phyloP scores from a whole-genome alignment of 2,113 vertebrate species.

The Oreotragus oreotragus region DNA sequence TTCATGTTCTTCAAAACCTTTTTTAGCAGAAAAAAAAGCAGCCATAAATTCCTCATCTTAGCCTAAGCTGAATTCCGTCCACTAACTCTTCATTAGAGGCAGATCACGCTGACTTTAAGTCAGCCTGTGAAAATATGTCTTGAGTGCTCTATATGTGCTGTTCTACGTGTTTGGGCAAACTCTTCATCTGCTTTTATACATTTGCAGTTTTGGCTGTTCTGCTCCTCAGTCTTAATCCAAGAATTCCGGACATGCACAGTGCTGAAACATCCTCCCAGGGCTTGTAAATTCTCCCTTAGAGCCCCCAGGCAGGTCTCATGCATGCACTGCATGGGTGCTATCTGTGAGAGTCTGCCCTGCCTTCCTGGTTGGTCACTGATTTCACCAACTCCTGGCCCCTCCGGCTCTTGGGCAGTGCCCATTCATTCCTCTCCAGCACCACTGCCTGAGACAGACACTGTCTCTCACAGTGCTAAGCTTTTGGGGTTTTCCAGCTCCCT shows the following conservation, averaged over 20 bases:
- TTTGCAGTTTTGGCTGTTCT: background rate
- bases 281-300: background rate
- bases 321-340: no score
- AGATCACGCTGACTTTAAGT: background rate
- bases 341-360: fast-evolving
- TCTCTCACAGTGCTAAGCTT: background rate
- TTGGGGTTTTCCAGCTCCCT: background rate
- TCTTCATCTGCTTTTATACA: background rate
- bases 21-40: background rate
- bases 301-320: background rate
- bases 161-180: background rate
- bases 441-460: no score
- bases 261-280: background rate
- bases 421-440: background rate
- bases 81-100: background rate
- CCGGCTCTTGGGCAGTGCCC: background rate
- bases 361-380: background rate
- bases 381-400: fast-evolving
- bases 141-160: background rate
- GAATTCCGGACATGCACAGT: background rate
- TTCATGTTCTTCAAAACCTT: background rate
- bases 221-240: background rate
- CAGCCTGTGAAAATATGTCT: background rate
- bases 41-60: background rate
- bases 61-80: background rate